Conservation (phyloP, 23 tunicate species). For the Trididemnum nubilum region DNA sequence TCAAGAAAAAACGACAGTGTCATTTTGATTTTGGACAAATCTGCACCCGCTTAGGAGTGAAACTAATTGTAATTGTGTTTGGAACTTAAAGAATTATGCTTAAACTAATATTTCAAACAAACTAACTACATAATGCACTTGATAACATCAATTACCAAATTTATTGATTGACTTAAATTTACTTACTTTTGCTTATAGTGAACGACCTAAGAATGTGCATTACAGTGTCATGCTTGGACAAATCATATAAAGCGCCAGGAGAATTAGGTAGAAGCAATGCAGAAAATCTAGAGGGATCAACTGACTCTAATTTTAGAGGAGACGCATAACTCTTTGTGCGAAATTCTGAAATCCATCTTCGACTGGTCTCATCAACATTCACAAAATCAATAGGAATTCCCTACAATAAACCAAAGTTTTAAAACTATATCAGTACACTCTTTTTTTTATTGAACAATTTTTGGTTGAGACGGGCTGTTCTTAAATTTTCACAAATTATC, state of each 20-base stretch:
- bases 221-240: conserved; percentile 77
- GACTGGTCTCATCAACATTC: conserved; percentile 64
- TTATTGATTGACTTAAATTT: too few species aligned
- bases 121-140: too few species aligned
- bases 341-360: conserved; percentile 85
- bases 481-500: too few species aligned
- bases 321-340: conserved; percentile 63
- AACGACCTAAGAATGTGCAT: conserved; percentile 79
- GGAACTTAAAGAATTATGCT: too few species aligned
- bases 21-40: too few species aligned
- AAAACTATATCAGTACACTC: neutral
- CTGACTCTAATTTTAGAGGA: conserved; percentile 73
- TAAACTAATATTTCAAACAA: too few species aligned
- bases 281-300: conserved; percentile 68
- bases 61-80: too few species aligned
- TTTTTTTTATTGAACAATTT: neutral
- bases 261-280: conserved; percentile 71
- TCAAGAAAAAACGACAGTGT: too few species aligned
- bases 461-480: too few species aligned
- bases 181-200: conserved; percentile 54
- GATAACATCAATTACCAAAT: too few species aligned
- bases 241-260: conserved; percentile 81
- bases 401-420: too few species aligned
- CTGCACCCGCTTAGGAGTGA: too few species aligned
- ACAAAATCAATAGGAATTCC: conserved; percentile 84